Evolutionary conservation across 2,888 invertebrate species (phyloP).

Genomic region (Argyra leucocephala): DNA sequence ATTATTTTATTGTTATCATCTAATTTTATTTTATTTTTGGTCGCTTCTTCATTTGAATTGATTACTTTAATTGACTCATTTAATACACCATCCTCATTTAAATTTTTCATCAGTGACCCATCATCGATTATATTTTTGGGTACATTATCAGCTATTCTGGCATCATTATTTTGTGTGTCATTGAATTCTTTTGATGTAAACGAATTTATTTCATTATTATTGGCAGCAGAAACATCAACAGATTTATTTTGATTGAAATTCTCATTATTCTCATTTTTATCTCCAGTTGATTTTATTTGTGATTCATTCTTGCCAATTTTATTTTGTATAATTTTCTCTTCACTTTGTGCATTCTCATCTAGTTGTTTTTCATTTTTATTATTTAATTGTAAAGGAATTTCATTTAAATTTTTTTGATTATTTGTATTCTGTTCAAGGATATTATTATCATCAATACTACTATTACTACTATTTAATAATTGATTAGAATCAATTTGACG

Average conservation of each 20-base stretch:
- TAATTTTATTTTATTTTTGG: conserved; percentile 11
- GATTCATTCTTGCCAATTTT: conserved; percentile 13
- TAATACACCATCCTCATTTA: not conserved
- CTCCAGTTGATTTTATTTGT: conserved; percentile 13
- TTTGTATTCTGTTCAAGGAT: conserved; percentile 30
- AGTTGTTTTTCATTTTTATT: conserved; percentile 23
- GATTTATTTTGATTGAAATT: conserved; percentile 17
- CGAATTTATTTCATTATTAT: not conserved
- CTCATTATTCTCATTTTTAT: conserved; percentile 24
- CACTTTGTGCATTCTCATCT: conserved; percentile 11
- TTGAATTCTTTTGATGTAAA: conserved; percentile 17
- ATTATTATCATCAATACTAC: conserved; percentile 14
- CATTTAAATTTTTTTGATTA: conserved; percentile 30
- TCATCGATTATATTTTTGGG: conserved; percentile 31
- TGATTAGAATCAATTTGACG: conserved; percentile 34
- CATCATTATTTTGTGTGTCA: conserved; percentile 15
- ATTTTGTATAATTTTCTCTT: conserved; percentile 10
- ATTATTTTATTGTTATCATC: conserved; percentile 25
- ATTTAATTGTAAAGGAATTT: conserved; percentile 30
- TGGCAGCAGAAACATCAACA: not conserved
- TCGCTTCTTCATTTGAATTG: not conserved
- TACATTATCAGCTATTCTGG: conserved; percentile 24
- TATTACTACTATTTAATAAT: not conserved
- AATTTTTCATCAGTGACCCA: conserved; percentile 26
- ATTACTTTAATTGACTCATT: not conserved